Conservation (phyloP, 1,140 invertebrate genomes). For the Helicorthomorpha holstii region DNA sequence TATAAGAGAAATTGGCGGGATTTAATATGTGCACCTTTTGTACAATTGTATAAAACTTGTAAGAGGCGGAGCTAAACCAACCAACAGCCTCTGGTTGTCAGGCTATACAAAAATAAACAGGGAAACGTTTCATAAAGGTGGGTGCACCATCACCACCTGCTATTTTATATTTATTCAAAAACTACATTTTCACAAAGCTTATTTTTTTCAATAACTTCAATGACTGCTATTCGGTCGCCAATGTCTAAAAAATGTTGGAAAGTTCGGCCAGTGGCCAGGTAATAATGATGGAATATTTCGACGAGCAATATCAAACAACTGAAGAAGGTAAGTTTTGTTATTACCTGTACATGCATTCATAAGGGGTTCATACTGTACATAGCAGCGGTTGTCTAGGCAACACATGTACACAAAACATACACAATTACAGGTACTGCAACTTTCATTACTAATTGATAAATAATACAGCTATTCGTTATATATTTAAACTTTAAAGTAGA, state of each 20-base stretch:
- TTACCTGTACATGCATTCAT: neutral
- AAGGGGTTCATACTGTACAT: neutral
- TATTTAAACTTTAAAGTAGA: neutral
- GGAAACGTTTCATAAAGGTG: too few relatives aligned
- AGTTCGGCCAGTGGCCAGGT: neutral
- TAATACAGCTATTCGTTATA: neutral
- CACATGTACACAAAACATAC: neutral
- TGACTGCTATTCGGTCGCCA: neutral
- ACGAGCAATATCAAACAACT: neutral
- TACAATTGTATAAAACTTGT: too few relatives aligned
- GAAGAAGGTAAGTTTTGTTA: conserved; percentile 2
- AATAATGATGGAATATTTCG: conserved; percentile 3
- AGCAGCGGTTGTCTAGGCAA: neutral
- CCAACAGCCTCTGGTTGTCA: too few relatives aligned
- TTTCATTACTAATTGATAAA: neutral
- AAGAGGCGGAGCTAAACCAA: too few relatives aligned
- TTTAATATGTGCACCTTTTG: too few relatives aligned
- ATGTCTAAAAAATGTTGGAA: neutral
- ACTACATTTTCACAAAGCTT: too few relatives aligned
- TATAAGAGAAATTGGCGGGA: too few relatives aligned
- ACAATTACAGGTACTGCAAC: neutral
- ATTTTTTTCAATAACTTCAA: too few relatives aligned
- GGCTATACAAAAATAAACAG: too few relatives aligned
- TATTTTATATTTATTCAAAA: too few relatives aligned
- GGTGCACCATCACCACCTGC: too few relatives aligned